phyloP scores from a whole-genome alignment of 92 coral and sea anemone species.

The Porites divaricata region DNA sequence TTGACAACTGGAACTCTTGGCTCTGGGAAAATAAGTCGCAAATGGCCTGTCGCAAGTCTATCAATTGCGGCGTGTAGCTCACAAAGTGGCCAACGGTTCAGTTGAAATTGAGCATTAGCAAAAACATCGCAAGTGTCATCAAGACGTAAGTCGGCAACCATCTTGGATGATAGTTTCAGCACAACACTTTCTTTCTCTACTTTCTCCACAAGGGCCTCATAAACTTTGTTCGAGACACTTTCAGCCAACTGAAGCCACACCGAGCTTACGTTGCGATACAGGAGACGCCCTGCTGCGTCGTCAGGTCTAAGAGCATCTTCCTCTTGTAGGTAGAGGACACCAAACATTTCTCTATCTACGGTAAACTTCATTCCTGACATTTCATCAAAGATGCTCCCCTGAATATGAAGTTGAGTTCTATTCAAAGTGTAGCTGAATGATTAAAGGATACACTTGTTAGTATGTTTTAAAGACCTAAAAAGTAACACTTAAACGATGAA shows the following conservation, averaged over 20 bases:
- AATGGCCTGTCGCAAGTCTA: constrained; percentile 43
- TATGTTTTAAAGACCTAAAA: background rate
- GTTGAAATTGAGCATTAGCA: constrained; percentile 60
- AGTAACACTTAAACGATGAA: background rate
- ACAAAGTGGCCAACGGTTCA: constrained; percentile 63
- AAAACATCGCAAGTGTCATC: constrained; percentile 4
- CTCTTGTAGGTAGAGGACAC: constrained; percentile 51
- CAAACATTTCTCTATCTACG: constrained; percentile 59
- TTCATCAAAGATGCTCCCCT: constrained; percentile 29
- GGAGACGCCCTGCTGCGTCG: constrained; percentile 52
- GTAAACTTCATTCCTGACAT: constrained; percentile 26
- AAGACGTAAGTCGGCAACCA: constrained; percentile 15
- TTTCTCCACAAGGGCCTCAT: constrained; percentile 49
- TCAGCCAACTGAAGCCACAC: constrained; percentile 24
- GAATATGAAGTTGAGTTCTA: constrained; percentile 17
- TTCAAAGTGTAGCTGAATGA: constrained; percentile 25
- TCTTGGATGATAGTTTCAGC: constrained; percentile 40
- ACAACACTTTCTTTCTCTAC: constrained; percentile 38
- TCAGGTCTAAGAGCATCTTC: constrained; percentile 61
- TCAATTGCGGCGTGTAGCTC: constrained; percentile 70
- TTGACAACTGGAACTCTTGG: background rate
- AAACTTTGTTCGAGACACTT: constrained; percentile 9
- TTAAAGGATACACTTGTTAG: background rate
- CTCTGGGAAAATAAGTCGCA: constrained; percentile 40
- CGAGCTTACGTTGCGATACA: constrained; percentile 33